Percentiles rank a stretch among this genome's conserved stretches.
Conservation (phyloP, 2,888 invertebrate genomes). For the Papilio elwesi region DNA sequence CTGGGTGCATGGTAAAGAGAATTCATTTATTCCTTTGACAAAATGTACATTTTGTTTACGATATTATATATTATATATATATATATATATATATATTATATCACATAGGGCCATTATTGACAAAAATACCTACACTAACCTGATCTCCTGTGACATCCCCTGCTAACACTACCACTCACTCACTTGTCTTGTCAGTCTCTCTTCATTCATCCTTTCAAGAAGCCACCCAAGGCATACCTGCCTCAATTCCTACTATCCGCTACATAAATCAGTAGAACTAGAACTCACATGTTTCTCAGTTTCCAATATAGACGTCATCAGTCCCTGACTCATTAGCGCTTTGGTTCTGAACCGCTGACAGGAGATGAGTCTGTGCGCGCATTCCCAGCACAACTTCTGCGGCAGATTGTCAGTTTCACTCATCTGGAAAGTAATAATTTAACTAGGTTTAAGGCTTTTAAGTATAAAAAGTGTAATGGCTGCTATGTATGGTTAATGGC, state of each 20-base stretch:
- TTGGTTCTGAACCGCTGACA: conserved; percentile 54
- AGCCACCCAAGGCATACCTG: too few species aligned
- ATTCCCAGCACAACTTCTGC: conserved; percentile 70
- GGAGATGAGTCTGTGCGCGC: conserved; percentile 54
- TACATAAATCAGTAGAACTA: too few species aligned
- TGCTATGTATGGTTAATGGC: too few species aligned
- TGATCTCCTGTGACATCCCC: too few species aligned
- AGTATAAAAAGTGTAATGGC: too few species aligned
- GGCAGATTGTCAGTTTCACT: conserved; percentile 60
- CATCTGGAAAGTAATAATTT: conserved; percentile 49
- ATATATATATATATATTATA: neutral
- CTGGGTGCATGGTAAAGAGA: conserved; percentile 50
- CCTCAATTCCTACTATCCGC: too few species aligned
- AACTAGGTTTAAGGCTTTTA: too few species aligned
- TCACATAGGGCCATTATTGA: neutral
- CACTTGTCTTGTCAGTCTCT: too few species aligned
- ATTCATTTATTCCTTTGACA: neutral
- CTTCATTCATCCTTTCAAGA: too few species aligned
- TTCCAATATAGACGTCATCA: conserved; percentile 54
- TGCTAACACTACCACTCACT: too few species aligned
- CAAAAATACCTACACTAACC: too few species aligned
- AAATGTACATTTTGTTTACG: neutral
- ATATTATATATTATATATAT: too few species aligned
- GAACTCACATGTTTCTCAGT: conserved; percentile 59
- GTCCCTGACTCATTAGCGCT: conserved; percentile 53